Base-by-base conservation (phyloP, 1,140 invertebrate genomes). In the Agrilus planipennis region DNA sequence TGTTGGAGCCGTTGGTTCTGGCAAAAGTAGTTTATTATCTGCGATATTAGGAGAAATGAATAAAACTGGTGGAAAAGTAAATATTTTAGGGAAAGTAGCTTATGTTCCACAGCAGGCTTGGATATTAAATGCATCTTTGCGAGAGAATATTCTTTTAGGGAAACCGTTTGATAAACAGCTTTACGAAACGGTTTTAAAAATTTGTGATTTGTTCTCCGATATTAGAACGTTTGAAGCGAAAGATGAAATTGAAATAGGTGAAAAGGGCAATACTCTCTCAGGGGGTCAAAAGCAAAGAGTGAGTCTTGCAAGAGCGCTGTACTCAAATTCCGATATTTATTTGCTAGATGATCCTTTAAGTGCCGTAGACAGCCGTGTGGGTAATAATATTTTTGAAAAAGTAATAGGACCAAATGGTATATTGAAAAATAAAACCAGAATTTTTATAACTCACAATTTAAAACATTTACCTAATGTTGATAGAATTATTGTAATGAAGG, bases 281-380 rank as follows among this genome's bases (percentile, higher is more conserved):
- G 95, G 95, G 32, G 95, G 94, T 19, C 94, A 99, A 60, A 97
- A 97, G 60, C 91, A 95, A 62, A 72, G 94, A 52, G 87, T 98
- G 11, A 89, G 85, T 44, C 67, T 99, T 29, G 94, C 94, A 0
- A 71, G 94, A 54, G 90, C 93, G 18, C 84, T 96, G 11, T 98
- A 96, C 59, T 79, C 75, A 49, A 76, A 93, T 61, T 75, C 84
- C 1, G 89, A 97, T 55, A 71, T 93, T 29, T 94, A 92, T 61
- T 78, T 89, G 50, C 65, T 98, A 47, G 94, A 99, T 62, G 93
- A 98, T 74, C 92, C 93, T 2, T 70, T 99, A 11, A 92, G 89
- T 55, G 91, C 92, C 6, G 88, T 97, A 3, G 92, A 97, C 62
- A 79, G 84, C 20, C 89, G 96, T 62, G 91, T 96, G n/a, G 87